These are phyloP conservation scores for Pogonus chalceus DNA, from an alignment of 1,140 invertebrate genomes.

Conservation along the genomic window DNA sequence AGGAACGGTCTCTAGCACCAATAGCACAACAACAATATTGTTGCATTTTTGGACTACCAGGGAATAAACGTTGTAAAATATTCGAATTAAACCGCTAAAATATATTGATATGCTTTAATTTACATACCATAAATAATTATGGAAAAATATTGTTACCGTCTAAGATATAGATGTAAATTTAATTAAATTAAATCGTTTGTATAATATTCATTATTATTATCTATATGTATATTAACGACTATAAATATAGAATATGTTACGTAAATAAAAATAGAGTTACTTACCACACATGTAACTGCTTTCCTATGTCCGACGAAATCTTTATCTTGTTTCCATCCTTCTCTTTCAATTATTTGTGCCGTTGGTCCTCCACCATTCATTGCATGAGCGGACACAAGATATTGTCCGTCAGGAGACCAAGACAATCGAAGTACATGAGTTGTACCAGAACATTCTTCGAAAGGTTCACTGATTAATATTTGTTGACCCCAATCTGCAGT, in stretches of 20 bases:
- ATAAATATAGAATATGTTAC: conserved; percentile 9
- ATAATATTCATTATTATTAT: conserved; percentile 14
- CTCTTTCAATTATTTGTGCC: conserved; percentile 83
- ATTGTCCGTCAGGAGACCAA: conserved; percentile 97
- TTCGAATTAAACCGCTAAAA: conserved; percentile 49
- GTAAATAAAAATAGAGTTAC: conserved; percentile 23
- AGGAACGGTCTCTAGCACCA: conserved; percentile 82
- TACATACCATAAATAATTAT: too few species aligned
- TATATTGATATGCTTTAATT: too few species aligned
- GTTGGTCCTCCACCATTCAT: conserved; percentile 97
- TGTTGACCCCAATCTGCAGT: conserved; percentile 89
- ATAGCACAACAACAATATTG: conserved; percentile 89
- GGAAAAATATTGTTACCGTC: too few species aligned
- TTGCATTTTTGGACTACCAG: conserved; percentile 47
- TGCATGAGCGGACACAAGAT: conserved; percentile 91
- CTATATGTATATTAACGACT: conserved; percentile 12
- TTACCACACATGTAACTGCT: conserved; percentile 88
- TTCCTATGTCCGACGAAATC: conserved; percentile 97
- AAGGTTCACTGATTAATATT: conserved; percentile 77
- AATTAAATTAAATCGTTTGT: not conserved
- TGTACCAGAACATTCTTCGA: conserved; percentile 81
- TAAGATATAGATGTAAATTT: too few species aligned
- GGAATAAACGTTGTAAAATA: conserved; percentile 57
- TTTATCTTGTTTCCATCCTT: conserved; percentile 84
- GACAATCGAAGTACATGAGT: conserved; percentile 86